Evolutionary conservation across 2,113 vertebrate genomes (phyloP).

Genomic region (Peromyscus leucopus): DNA sequence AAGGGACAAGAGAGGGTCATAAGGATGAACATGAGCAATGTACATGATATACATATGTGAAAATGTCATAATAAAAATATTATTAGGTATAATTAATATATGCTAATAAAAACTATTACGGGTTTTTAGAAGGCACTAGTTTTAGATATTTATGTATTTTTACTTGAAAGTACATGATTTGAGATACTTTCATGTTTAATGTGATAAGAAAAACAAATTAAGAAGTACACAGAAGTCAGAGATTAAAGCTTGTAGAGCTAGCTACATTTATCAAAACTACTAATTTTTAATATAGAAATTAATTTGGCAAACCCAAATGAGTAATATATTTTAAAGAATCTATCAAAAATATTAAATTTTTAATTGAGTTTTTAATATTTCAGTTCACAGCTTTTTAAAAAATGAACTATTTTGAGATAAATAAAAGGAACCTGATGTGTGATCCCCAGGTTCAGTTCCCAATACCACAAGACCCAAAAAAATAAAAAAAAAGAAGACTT

Average conservation of each 20-base stretch:
- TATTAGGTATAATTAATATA: slow-evolving; percentile 8
- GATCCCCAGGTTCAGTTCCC: background rate
- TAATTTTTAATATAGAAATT: slow-evolving; percentile 48
- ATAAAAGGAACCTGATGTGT: slow-evolving; percentile 75
- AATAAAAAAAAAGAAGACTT: slow-evolving; percentile 57
- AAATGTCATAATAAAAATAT: background rate
- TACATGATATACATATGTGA: background rate
- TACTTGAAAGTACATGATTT: slow-evolving; percentile 21
- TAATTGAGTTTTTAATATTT: slow-evolving; percentile 1
- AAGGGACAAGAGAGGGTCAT: background rate
- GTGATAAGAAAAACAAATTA: slow-evolving; percentile 57
- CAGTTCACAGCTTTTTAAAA: slow-evolving; percentile 44
- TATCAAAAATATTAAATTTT: background rate
- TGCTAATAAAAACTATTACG: background rate
- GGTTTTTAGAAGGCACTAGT: background rate
- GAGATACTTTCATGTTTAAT: slow-evolving; percentile 61
- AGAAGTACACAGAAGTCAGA: background rate
- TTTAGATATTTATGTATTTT: slow-evolving; percentile 35
- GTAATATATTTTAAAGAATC: slow-evolving; percentile 69
- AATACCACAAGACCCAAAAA: background rate
- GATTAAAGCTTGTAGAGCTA: slow-evolving; percentile 39
- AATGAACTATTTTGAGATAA: slow-evolving; percentile 89
- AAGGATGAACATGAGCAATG: background rate
- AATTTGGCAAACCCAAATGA: slow-evolving; percentile 64
- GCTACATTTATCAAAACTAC: slow-evolving; percentile 62